Evolutionary conservation across 2,888 invertebrate species (phyloP), one percentile per base, ranked within the genome.

Genomic region (Amiota communis): DNA sequence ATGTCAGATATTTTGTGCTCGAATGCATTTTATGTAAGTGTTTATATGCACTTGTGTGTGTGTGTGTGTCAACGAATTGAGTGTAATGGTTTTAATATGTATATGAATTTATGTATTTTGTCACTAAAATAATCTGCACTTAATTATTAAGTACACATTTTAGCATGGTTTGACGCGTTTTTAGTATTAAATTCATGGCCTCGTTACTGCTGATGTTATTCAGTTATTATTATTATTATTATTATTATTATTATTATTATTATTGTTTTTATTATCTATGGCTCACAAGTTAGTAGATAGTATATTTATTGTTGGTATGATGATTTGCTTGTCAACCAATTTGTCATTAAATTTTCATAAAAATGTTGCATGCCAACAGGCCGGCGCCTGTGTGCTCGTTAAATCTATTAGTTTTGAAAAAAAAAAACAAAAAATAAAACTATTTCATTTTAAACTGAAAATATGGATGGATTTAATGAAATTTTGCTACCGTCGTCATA

Each of bases 1-100:
- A 82, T 84, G 87, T 85, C 80, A 85, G 82, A 83, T 88, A 85
- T 83, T 84, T 87, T 81, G 85, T 86, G 81, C 85, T 87, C 82
- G 87, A 86, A 85, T 87, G 87, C 89, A 89, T 89, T 87, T 88
- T 88, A 77, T 81, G 74, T 78, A 77, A 81, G 75, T 75, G 74
- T 77, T 80, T 74, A 56, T 23, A 73, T 67, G 36, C 6, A 6
- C 23, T 1, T 23, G 23, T 23, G 23, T 23, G 8, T 36, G 36
- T 36, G 36, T 36, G 36, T 36, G 59, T 20, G 11, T 36, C 20
- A 59, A n/a, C 23, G 49, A 61, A 71, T 51, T 71, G 70, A 65
- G 20, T 51, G 63, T 23, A 74, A 65, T 71, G 71, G 65, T 53
- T n/a, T n/a, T n/a, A n/a, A n/a, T 51, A 47, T 71, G 74, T 36